phyloP scores from a whole-genome alignment of 2,888 invertebrate genomes.

The Campoplex nolae region DNA sequence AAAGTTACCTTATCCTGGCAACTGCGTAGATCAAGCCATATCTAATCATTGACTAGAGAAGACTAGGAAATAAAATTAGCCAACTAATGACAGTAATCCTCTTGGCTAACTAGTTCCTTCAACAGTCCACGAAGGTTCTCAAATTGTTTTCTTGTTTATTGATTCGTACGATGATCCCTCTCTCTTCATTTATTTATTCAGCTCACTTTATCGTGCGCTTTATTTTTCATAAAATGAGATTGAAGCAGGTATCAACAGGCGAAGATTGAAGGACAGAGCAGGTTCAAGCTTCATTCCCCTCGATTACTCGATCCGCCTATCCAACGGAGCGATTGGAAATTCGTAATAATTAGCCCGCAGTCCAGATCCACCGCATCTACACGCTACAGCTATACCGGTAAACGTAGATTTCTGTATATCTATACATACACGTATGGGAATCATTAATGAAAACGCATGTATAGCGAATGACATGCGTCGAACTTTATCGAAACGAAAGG shows the following conservation, averaged over 20 bases:
- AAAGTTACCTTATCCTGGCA: slow-evolving; percentile 29
- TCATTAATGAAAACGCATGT: slow-evolving; percentile 54
- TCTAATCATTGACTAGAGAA: slow-evolving; percentile 57
- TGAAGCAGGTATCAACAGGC: not conserved
- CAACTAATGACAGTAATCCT: slow-evolving; percentile 21
- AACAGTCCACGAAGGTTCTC: not conserved
- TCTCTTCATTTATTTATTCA: not conserved
- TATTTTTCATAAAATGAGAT: not conserved
- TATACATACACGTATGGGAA: slow-evolving; percentile 13
- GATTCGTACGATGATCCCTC: not conserved
- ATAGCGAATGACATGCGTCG: slow-evolving; percentile 30
- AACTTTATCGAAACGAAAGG: slow-evolving; percentile 66
- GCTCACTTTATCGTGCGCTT: not conserved
- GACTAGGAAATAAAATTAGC: slow-evolving; percentile 36
- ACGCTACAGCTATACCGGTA: not conserved
- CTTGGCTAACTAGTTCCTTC: not conserved
- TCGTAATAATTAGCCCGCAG: slow-evolving; percentile 67
- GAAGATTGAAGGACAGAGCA: slow-evolving; percentile 40
- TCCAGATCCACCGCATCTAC: slow-evolving; percentile 38
- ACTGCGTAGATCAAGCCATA: slow-evolving; percentile 25
- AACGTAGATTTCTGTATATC: not conserved
- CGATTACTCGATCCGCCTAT: slow-evolving; percentile 29
- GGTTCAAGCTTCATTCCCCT: slow-evolving; percentile 22
- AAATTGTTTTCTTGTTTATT: not conserved
- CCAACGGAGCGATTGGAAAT: slow-evolving; percentile 52